phyloP scores from a whole-genome alignment of 2,888 invertebrate species.

The Uropetala carovei region DNA sequence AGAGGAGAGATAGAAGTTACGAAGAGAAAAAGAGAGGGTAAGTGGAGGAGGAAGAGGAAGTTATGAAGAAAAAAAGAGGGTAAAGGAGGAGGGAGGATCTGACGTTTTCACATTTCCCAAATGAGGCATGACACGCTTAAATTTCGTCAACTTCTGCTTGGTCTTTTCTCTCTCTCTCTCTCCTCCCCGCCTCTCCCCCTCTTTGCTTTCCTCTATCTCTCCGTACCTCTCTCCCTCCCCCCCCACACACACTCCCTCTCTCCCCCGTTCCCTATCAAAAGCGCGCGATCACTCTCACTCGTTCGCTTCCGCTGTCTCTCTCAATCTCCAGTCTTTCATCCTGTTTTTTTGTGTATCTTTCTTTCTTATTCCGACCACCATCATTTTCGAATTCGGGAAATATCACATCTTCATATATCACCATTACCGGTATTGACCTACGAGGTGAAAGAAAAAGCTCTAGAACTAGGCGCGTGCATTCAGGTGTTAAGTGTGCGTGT shows the following conservation, averaged over 20 bases:
- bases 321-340: no score
- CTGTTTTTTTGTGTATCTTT: no score
- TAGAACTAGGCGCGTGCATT: no score
- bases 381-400: no score
- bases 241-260: background rate
- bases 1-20: background rate
- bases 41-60: background rate
- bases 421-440: no score
- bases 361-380: no score
- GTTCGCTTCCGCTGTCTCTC: no score
- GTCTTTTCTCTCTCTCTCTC: background rate
- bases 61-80: background rate
- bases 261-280: no score
- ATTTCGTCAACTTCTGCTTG: background rate
- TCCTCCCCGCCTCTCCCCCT: background rate
- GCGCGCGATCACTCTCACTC: no score
- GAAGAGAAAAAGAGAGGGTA: background rate
- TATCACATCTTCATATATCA: no score
- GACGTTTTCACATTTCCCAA: conserved; percentile 3
- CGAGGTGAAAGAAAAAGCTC: no score
- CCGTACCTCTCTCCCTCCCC: background rate
- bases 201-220: background rate
- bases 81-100: background rate
- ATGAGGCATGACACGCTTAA: background rate
- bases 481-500: no score